Evolutionary conservation across 2,888 invertebrate genomes (phyloP), one percentile per base, ranked within the genome.

Genomic region (Bibio marci): DNA sequence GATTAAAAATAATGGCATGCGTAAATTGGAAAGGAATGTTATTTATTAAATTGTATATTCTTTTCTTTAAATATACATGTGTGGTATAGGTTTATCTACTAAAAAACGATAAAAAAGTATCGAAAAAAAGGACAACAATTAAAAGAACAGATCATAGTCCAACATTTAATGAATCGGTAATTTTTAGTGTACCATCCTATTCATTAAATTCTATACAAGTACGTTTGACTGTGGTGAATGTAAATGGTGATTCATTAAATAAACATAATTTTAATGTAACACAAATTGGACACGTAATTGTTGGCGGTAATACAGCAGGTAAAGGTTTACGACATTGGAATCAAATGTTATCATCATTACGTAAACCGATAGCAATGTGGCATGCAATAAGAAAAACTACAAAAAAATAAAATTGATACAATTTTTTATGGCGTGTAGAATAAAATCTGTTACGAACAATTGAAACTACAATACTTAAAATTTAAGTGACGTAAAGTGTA

Each of bases 331-430:
- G 75, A 18, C 85, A 85, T 53, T 85, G 83, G 83, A 77, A 79
- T 53, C 82, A 83, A 62, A 85, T 85, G 83, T 66, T 85, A 54
- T 70, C 77, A 27, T 77, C 80, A 14, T 65, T 81, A 34, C 68
- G 83, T 45, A 82, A 80, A 54, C 83, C 83, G 1, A 75, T 82
- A 8, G 79, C 81, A 26, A 83, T 83, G 82, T 85, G 85, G 83
- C 85, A 85, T 58, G 72, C 76, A 27, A 62, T 85, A 32, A 63
- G 80, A 49, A 70, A 45, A 39, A 47, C 48, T 50, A 43, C 31
- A 17, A 46, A 43, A 22, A 35, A 30, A 30, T 14, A 30, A 41
- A 38, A 33, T 13, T 37, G 19, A 18, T 12, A 3, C 14, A n/a
- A n/a, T n/a, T n/a, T n/a, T n/a, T n/a, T n/a, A n/a, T n/a, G n/a